phyloP scores from a whole-genome alignment of 2,888 invertebrate species.

The Lithophane ornitopus region DNA sequence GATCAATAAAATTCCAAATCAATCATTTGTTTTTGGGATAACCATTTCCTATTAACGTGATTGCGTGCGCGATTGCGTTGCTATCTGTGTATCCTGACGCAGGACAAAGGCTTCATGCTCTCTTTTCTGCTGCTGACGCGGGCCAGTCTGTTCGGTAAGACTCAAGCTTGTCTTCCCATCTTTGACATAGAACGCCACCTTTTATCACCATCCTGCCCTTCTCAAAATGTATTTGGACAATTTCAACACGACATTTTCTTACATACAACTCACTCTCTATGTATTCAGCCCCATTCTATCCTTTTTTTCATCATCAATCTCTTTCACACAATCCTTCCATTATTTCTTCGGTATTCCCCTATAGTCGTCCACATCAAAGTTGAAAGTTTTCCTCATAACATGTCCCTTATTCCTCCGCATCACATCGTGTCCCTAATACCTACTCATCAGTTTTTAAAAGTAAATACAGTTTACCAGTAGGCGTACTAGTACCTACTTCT shows the following conservation, averaged over 20 bases:
- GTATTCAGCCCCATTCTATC: not conserved
- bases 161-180: not conserved
- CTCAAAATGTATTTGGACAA: not conserved
- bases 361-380: not conserved
- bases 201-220: not conserved
- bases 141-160: not conserved
- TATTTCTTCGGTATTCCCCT: not conserved
- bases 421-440: not conserved
- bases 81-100: not conserved
- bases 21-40: slow-evolving; percentile 4
- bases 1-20: not conserved
- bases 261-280: too few relatives aligned
- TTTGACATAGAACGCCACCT: not conserved
- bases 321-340: not conserved
- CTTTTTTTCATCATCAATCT: too few relatives aligned
- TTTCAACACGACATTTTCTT: too few relatives aligned
- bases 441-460: not conserved
- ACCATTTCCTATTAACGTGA: not conserved
- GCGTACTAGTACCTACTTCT: not conserved
- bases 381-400: not conserved
- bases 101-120: not conserved
- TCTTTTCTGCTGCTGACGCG: not conserved
- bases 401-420: not conserved
- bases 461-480: not conserved
- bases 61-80: not conserved